These are phyloP conservation scores for Acanthaster planci DNA, from an alignment of 35 echinoderm and acorn worm species.

Conservation along the genomic window DNA sequence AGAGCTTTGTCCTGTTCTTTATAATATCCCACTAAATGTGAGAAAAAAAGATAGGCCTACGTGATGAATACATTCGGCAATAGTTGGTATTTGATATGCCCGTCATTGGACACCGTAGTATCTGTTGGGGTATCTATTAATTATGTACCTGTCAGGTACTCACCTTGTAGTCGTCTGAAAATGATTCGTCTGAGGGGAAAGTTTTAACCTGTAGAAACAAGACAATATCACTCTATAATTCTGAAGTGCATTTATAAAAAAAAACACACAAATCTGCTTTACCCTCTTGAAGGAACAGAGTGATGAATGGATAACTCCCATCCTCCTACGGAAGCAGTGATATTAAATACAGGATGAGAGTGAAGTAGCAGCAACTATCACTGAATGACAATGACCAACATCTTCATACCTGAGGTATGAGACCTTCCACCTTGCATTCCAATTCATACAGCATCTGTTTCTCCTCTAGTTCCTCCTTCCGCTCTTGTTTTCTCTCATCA, in stretches of 20 bases:
- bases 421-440: slow-evolving; percentile 36
- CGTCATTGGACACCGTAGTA: too few relatives aligned
- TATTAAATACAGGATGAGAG: too few relatives aligned
- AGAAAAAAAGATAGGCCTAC: neutral
- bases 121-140: neutral
- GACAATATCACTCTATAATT: too few relatives aligned
- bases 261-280: too few relatives aligned
- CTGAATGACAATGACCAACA: neutral
- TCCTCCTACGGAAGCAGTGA: too few relatives aligned
- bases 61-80: too few relatives aligned
- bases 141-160: neutral
- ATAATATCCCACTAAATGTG: slow-evolving; percentile 85
- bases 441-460: slow-evolving; percentile 66
- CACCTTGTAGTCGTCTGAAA: slow-evolving; percentile 75
- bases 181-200: slow-evolving; percentile 56
- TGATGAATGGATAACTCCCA: too few relatives aligned
- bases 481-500: slow-evolving; percentile 46
- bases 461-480: slow-evolving; percentile 55
- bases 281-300: too few relatives aligned
- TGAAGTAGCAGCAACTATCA: too few relatives aligned
- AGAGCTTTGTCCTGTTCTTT: slow-evolving; percentile 48
- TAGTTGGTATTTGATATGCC: too few relatives aligned
- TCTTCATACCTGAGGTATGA: slow-evolving; percentile 32
- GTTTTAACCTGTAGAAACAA: slow-evolving; percentile 54
- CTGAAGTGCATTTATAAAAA: too few relatives aligned